These are phyloP conservation scores for Eulemur coronatus DNA, from an alignment of 2,797 vertebrate species.

Conservation along the genomic window DNA sequence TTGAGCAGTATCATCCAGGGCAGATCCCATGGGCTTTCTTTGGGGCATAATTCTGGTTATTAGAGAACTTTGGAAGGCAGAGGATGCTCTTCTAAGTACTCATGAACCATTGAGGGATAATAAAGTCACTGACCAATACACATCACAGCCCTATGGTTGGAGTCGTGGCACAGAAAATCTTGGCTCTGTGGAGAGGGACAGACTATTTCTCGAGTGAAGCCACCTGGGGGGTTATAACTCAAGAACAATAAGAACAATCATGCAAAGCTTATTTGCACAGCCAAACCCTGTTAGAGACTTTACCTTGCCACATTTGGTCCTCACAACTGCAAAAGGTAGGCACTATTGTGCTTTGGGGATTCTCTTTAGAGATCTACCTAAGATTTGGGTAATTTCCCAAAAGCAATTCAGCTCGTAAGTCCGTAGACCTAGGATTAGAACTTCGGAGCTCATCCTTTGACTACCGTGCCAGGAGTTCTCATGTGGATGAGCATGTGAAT, in stretches of 20 bases:
- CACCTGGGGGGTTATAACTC: background rate
- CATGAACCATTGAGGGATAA: background rate
- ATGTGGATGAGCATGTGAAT: background rate
- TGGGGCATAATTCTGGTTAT: background rate
- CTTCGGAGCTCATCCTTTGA: background rate
- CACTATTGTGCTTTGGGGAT: background rate
- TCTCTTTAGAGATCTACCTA: background rate
- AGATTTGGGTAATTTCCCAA: background rate
- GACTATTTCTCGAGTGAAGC: background rate
- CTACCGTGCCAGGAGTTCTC: background rate
- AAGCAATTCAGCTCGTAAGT: background rate
- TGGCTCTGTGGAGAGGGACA: background rate
- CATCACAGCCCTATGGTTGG: background rate
- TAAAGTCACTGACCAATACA: background rate
- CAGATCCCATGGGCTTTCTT: too few species aligned
- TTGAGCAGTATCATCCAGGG: background rate
- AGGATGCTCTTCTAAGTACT: background rate
- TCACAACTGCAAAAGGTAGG: background rate
- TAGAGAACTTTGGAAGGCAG: background rate
- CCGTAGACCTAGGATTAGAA: background rate
- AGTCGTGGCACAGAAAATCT: background rate
- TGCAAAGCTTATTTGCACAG: background rate
- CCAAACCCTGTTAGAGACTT: background rate
- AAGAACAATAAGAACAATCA: background rate
- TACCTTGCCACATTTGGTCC: background rate